Evolutionary conservation across 2,888 invertebrate species (phyloP).

Genomic region (Chalcosyrphus nemorum): DNA sequence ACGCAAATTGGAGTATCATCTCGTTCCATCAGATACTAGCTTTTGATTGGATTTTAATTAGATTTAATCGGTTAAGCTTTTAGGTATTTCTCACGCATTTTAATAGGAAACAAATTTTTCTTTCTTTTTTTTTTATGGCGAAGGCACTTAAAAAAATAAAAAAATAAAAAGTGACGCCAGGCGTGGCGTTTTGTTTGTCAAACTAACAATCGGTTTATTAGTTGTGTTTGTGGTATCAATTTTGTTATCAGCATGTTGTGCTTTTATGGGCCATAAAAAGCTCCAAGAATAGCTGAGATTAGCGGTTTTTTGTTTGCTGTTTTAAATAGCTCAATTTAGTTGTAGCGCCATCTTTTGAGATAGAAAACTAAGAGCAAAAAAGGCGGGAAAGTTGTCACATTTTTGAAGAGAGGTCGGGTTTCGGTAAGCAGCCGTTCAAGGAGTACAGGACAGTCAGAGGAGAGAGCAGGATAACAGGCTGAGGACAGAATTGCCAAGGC

Average conservation of each 20-base stretch:
- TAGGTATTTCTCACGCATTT: constrained; percentile 3
- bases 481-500: no score
- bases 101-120: background rate
- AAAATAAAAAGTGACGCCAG: constrained; percentile 15
- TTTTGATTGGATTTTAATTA: constrained; percentile 30
- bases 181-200: background rate
- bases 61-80: constrained; percentile 1
- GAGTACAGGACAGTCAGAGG: no score
- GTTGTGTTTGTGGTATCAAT: background rate
- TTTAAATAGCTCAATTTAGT: background rate
- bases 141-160: background rate
- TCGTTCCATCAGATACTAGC: background rate
- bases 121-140: no score
- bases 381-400: no score
- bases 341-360: background rate
- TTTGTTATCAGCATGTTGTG: background rate
- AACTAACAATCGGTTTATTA: background rate
- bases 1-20: constrained; percentile 33
- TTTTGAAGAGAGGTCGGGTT: no score
- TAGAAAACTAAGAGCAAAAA: background rate
- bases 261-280: background rate
- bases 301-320: background rate
- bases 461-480: no score
- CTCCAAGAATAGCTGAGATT: no score
- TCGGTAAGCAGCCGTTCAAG: no score